Percentiles rank a stretch among this genome's conserved stretches.
phyloP scores from a whole-genome alignment of 2,113 vertebrate genomes.

The Zootoca vivipara region DNA sequence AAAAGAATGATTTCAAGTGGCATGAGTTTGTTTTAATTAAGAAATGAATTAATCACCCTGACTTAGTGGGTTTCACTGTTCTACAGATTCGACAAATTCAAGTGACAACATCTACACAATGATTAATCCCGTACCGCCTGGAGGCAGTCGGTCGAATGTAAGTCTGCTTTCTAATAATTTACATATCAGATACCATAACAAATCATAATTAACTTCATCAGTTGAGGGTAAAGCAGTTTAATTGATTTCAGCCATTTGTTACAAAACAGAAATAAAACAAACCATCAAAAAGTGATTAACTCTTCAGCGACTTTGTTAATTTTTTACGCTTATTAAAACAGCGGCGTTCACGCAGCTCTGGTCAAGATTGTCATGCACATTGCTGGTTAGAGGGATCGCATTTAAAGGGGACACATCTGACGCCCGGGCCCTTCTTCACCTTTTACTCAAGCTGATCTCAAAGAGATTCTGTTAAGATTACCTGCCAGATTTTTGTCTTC shows the following conservation, averaged over 20 bases:
- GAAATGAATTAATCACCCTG: slow-evolving; percentile 81
- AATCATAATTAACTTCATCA: slow-evolving; percentile 87
- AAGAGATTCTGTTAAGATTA: neutral
- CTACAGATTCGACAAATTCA: slow-evolving; percentile 98
- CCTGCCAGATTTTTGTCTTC: neutral
- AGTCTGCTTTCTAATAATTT: slow-evolving; percentile 84
- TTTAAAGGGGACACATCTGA: neutral
- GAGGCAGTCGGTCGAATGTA: slow-evolving; percentile 96
- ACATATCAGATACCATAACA: slow-evolving; percentile 85
- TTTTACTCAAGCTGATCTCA: neutral
- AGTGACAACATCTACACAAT: slow-evolving; percentile 99
- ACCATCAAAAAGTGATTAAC: slow-evolving; percentile 79
- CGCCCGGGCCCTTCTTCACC: neutral
- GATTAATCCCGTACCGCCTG: slow-evolving; percentile 96
- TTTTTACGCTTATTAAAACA: slow-evolving; percentile 57
- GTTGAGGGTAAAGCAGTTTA: slow-evolving; percentile 81
- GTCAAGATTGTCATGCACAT: neutral
- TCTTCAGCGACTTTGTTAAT: slow-evolving; percentile 63
- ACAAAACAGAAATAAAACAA: slow-evolving; percentile 81
- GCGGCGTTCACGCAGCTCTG: slow-evolving; percentile 1
- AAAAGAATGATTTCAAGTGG: slow-evolving; percentile 85
- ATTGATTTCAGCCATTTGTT: slow-evolving; percentile 86
- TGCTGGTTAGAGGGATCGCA: neutral
- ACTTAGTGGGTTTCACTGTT: slow-evolving; percentile 75
- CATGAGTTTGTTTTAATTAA: slow-evolving; percentile 87